A percentile compares a stretch with the other conserved stretches of the same genome.
Evolutionary conservation across 92 coral and sea anemone genomes (phyloP).

Genomic region (Chrysogorgia sp.): DNA sequence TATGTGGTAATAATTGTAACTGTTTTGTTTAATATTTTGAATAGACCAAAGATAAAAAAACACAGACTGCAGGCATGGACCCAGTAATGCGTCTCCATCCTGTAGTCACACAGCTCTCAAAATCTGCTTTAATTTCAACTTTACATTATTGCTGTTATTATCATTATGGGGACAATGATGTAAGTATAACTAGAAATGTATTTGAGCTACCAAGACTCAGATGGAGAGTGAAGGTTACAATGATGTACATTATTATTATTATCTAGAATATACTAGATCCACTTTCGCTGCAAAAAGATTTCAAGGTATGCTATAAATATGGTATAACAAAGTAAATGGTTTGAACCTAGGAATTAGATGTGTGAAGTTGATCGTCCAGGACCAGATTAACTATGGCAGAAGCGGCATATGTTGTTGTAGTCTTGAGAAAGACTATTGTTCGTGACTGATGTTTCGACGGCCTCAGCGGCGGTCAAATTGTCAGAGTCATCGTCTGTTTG

Average conservation of each 20-base stretch:
- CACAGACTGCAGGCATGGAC: slow-evolving; percentile 67
- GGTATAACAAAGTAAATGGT: too few relatives aligned
- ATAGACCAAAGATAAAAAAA: slow-evolving; percentile 74
- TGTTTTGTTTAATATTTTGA: neutral
- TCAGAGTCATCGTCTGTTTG: too few relatives aligned
- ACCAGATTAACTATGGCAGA: too few relatives aligned
- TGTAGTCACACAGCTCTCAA: slow-evolving; percentile 66
- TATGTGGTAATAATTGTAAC: too few relatives aligned
- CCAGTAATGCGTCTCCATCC: slow-evolving; percentile 70
- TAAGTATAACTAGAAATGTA: slow-evolving; percentile 20
- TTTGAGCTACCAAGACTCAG: too few relatives aligned
- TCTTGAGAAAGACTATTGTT: too few relatives aligned
- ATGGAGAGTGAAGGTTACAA: too few relatives aligned
- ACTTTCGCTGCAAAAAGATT: slow-evolving; percentile 58
- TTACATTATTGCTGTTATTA: slow-evolving; percentile 84
- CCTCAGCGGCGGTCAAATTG: too few relatives aligned
- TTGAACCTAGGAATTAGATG: too few relatives aligned
- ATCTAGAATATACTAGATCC: slow-evolving; percentile 32
- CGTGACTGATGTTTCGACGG: too few relatives aligned
- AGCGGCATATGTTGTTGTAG: too few relatives aligned
- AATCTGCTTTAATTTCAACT: slow-evolving; percentile 74
- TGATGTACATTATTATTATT: neutral
- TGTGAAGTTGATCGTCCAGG: too few relatives aligned
- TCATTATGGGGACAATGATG: slow-evolving; percentile 84
- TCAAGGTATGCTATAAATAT: slow-evolving; percentile 59